phyloP scores from a whole-genome alignment of 2,797 vertebrate species.

The Argya squamiceps region DNA sequence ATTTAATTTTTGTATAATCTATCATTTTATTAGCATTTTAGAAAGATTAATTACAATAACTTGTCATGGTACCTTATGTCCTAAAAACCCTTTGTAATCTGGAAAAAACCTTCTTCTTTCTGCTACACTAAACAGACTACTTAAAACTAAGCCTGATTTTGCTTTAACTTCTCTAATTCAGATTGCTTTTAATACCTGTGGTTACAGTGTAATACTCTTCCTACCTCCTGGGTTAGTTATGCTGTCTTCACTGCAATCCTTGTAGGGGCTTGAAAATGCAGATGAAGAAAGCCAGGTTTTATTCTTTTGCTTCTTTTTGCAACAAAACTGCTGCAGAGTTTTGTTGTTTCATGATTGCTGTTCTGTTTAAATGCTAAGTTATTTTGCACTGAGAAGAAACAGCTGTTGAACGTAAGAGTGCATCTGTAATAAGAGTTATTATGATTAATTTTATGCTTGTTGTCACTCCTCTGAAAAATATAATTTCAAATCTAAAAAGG shows the following conservation, averaged over 20 bases:
- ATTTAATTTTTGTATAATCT: not conserved
- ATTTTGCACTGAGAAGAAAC: not conserved
- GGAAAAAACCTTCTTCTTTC: not conserved
- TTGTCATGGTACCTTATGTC: not conserved
- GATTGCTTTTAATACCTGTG: not conserved
- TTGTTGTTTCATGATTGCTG: not conserved
- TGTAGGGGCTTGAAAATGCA: not conserved
- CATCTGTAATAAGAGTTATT: not conserved
- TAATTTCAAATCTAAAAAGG: not conserved
- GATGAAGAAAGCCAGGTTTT: not conserved
- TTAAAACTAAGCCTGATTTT: not conserved
- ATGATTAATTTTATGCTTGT: not conserved
- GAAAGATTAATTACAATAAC: not conserved
- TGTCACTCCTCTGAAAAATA: not conserved
- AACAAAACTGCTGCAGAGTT: not conserved
- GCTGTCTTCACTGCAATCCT: not conserved
- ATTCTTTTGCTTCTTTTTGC: not conserved
- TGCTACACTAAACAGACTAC: not conserved
- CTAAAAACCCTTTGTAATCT: not conserved
- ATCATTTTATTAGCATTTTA: not conserved
- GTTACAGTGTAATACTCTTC: not conserved
- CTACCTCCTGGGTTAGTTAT: not conserved
- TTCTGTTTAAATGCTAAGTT: not conserved
- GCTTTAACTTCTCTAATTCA: not conserved
- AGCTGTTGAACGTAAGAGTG: not conserved